Evolutionary conservation across 2,113 vertebrate species (phyloP), one percentile per base, ranked within the genome.

Genomic region (Ictalurus punctatus): DNA sequence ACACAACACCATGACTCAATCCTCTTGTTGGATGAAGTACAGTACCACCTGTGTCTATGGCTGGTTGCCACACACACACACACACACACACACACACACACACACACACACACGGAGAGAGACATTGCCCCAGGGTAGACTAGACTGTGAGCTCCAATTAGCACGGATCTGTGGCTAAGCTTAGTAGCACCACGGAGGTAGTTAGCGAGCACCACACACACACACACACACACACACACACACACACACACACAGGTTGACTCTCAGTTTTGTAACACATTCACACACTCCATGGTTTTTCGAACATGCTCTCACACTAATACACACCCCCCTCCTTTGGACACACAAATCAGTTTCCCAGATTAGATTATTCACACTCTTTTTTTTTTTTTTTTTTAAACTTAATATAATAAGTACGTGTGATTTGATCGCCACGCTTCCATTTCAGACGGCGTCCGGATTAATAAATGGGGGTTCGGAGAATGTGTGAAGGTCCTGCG

Each of bases 71-170:
- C 44, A 83, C 85, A 52, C 86, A 85, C 56, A 86, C 89, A 91
- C 87, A 88, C 88, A 86, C 85, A 89, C 78, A 73, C 88, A 87
- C 87, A 89, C 85, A 80, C 89, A 80, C 87, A 88, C 92, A 92
- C 90, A 89, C 91, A 91, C 92, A 80, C 87, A 88, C 92, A 92
- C 90, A 89, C 91, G 6, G 6, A 48, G 44, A 48, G 44, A 48
- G 44, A 91, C 92, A 92, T 90, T 74, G 94, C 95, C 94, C 91
- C 93, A 93, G 94, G 94, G 94, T 94, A 94, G 92, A 94, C 91
- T 92, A 94, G 93, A 93, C 94, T 95, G 93, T 94, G 95, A 95
- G 91, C 94, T 95, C 95, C 95, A 95, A 95, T 95, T 95, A 96
- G 94, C 93, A 94, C 91, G 93, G 95, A 94, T 94, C 93, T 93